A percentile compares a stretch with the other conserved stretches of the same genome.
phyloP scores from a whole-genome alignment of 2,797 vertebrate species.

The Poecile montanus region DNA sequence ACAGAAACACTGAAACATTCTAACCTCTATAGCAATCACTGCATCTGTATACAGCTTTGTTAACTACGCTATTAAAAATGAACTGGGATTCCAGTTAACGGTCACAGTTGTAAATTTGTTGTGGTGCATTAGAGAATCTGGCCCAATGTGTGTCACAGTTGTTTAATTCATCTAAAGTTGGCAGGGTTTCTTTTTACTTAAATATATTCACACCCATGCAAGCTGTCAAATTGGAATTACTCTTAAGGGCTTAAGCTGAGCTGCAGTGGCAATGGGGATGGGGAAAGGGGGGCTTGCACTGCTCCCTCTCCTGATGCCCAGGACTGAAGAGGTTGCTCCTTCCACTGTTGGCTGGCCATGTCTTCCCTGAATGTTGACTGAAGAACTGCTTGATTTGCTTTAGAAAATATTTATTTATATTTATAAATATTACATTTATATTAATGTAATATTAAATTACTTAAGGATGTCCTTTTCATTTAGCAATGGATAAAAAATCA shows the following conservation, averaged over 20 bases:
- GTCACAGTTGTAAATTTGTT: neutral
- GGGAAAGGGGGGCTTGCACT: neutral
- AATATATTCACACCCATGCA: conserved; percentile 50
- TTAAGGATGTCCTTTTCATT: neutral
- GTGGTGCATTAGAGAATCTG: conserved; percentile 11
- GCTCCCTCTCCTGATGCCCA: neutral
- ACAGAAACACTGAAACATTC: neutral
- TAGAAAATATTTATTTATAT: too few relatives aligned
- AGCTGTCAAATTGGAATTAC: conserved; percentile 49
- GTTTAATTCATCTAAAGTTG: conserved; percentile 49
- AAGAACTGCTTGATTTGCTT: neutral
- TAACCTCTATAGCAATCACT: neutral
- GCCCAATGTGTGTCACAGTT: conserved; percentile 21
- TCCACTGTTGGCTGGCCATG: neutral
- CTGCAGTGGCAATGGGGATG: neutral
- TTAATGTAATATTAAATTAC: neutral
- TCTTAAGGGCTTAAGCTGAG: neutral
- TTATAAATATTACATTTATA: neutral
- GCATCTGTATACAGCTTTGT: neutral
- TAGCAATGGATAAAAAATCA: neutral
- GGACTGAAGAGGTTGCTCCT: neutral
- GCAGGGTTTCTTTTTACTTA: conserved; percentile 6
- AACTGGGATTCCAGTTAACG: neutral
- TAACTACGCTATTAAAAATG: neutral
- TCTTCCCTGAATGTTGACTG: neutral